Evolutionary conservation across 2,888 invertebrate species (phyloP), one percentile per base, ranked within the genome.

Genomic region (Drosophila anceps): DNA sequence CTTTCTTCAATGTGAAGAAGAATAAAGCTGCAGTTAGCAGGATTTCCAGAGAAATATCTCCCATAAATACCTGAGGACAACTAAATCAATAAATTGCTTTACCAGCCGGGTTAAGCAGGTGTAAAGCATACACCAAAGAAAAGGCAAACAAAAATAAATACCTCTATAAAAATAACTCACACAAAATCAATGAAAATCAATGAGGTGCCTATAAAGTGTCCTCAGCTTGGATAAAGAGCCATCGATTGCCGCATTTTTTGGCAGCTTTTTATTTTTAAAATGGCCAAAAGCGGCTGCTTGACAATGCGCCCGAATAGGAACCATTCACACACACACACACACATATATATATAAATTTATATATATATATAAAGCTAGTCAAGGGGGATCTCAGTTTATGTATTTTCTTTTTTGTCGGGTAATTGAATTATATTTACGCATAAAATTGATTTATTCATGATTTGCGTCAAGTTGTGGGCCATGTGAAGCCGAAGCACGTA

Each of bases 131-230:
- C 29, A 51, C 57, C 29, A n/a, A 48, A 48, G 27, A n/a, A n/a
- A 29, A 12, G 48, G 8, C 13, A 27, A 18, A 10, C 8, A n/a
- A n/a, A 10, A 55, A 27, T 43, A 65, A 67, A 68, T 55, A 66
- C 64, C 53, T 65, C 61, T 58, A 39, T 77, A 80, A 80, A 84
- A 85, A 84, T 88, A 88, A 82, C 81, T 77, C 87, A 60, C 54
- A 75, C 60, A 81, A 88, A 84, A 78, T 86, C 89, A 82, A 88
- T 86, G 78, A 83, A 88, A 83, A 70, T 76, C 89, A 88, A 86
- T 88, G 79, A 81, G 74, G 72, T 76, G 82, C 63, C 51, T 64
- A 62, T 70, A 68, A 75, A 75, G 67, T 76, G 76, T 75, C 39
- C 59, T 18, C 46, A 33, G 54, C 33, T 6, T 10, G 33, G 48